These are phyloP conservation scores for Triplophysa dalaica DNA, from an alignment of 2,113 vertebrate species.

Conservation along the genomic window DNA sequence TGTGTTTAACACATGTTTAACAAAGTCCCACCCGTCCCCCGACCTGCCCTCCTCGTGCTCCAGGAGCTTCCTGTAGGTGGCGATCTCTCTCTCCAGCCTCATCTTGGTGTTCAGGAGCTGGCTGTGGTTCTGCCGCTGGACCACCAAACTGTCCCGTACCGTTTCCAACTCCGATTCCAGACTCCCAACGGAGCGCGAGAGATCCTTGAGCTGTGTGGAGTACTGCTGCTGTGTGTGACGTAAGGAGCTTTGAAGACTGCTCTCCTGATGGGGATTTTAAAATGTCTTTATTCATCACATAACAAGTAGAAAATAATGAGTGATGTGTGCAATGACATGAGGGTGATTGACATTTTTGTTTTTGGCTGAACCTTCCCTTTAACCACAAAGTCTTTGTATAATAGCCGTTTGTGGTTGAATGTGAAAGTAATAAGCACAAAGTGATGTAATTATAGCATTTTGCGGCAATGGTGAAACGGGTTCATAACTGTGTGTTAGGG, in stretches of 20 bases:
- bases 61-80: constrained; percentile 86
- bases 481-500: constrained; percentile 1
- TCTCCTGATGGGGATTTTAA: constrained; percentile 77
- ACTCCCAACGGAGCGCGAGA: constrained; percentile 80
- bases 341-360: too few relatives aligned
- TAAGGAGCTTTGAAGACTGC: constrained; percentile 84
- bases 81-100: constrained; percentile 93
- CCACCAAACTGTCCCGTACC: constrained; percentile 81
- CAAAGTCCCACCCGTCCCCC: constrained; percentile 13
- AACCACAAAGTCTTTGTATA: too few relatives aligned
- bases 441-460: neutral
- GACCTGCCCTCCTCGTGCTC: constrained; percentile 94
- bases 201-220: constrained; percentile 82
- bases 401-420: too few relatives aligned
- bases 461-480: neutral
- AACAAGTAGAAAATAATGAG: neutral
- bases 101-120: constrained; percentile 93
- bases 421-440: neutral
- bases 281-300: neutral
- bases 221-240: constrained; percentile 83
- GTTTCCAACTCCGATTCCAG: constrained; percentile 87
- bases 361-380: too few relatives aligned
- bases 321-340: neutral
- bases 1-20: neutral
- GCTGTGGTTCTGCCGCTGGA: constrained; percentile 86